Conservation (phyloP, 1,140 invertebrate genomes). For the Sminthurinus signatus region DNA sequence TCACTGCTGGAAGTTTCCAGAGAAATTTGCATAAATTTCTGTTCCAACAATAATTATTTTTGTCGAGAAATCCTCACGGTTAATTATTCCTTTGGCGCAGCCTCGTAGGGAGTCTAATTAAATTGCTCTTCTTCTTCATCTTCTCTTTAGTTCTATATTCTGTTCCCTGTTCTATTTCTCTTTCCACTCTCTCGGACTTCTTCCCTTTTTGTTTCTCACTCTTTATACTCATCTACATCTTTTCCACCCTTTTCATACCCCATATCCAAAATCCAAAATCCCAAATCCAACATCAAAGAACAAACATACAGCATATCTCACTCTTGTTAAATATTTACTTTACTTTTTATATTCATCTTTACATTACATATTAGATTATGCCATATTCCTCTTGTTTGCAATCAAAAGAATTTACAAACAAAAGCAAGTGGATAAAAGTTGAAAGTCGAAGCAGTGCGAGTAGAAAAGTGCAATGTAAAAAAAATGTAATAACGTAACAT, state of each 20-base stretch:
- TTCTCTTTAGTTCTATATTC: not conserved
- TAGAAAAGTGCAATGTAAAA: too few species aligned
- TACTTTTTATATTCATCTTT: too few species aligned
- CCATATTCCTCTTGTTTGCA: too few species aligned
- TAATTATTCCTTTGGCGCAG: constrained; percentile 41
- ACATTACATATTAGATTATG: too few species aligned
- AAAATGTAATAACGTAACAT: too few species aligned
- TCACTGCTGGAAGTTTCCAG: constrained; percentile 35
- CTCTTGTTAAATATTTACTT: too few species aligned
- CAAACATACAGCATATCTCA: too few species aligned
- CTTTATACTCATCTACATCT: not conserved
- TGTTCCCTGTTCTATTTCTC: not conserved
- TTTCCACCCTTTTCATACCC: not conserved
- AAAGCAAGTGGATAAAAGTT: too few species aligned
- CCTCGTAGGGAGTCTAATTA: constrained; percentile 40
- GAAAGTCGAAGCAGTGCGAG: too few species aligned
- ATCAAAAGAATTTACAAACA: too few species aligned
- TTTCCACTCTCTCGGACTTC: not conserved
- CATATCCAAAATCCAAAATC: too few species aligned
- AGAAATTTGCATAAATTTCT: constrained; percentile 41
- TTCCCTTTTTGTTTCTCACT: not conserved
- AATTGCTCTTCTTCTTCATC: constrained; percentile 25
- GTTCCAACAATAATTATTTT: constrained; percentile 40
- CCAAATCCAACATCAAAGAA: too few species aligned
- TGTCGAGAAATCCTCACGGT: constrained; percentile 22